Base-by-base conservation (phyloP, 2,888 invertebrate genomes). In the Hydriomena furcata region DNA sequence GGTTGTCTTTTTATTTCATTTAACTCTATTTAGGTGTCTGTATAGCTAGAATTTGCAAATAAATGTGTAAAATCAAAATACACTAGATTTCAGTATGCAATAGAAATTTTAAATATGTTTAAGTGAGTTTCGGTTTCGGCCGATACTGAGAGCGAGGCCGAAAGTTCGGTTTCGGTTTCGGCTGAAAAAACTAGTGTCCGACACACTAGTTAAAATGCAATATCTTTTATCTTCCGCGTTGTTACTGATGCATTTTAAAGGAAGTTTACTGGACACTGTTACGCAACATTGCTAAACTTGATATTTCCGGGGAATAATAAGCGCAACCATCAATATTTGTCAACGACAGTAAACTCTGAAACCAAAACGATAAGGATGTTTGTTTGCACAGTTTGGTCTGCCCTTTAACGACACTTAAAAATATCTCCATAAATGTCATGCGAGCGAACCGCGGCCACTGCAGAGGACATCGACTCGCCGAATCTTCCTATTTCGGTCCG, bases 391-490 rank as follows among this genome's bases (percentile, higher is more conserved):
- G n/a, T 13, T 2, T 8, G 8, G 21, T 36, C 23, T 11, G 31
- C 17, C 32, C 17, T 25, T 12, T 31, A 30, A 30, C 7, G 20
- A 17, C 23, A 23, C 21, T 31, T 46, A 28, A 43, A 50, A 48
- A 60, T 57, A 60, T 42, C 32, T 50, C 56, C 52, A 51, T 55
- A 52, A 59, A 55, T 51, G 51, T 51, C 45, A 41, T 34, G 40
- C 21, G 36, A 24, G 36, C 43, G 49, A 52, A 37, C 50, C 59
- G 56, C 50, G 47, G 43, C 54, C 54, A 49, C 59, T 44, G 49
- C 34, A 20, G 23, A 49, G 53, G 53, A 43, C 55, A 32, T 37
- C 44, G 60, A 50, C 60, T 49, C 30, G 45, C 49, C 46, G 32
- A 59, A 61, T 48, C 40, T 34, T 1, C 13, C 49, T 58, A 56